phyloP scores from a whole-genome alignment of 2,888 invertebrate genomes.

The Drepanosiphum platanoidis region DNA sequence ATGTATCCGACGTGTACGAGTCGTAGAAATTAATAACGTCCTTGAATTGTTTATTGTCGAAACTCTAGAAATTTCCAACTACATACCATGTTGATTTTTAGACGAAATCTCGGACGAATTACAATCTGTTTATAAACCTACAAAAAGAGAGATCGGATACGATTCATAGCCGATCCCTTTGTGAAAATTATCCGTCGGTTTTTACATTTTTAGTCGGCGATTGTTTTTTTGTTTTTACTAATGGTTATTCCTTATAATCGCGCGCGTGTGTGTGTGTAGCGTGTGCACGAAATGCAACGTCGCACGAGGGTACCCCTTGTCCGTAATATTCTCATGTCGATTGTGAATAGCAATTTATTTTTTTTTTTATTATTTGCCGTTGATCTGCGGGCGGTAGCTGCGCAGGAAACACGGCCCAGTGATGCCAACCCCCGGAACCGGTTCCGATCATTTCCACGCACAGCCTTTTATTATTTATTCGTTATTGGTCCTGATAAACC shows the following conservation, averaged over 20 bases:
- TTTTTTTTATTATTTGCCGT: conserved; percentile 40
- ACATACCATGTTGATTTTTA: neutral
- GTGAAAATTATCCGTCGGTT: neutral
- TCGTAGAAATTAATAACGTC: neutral
- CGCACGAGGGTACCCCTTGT: conserved; percentile 22
- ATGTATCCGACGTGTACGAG: neutral
- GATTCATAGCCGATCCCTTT: no score
- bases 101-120: no score
- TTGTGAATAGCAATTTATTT: conserved; percentile 46
- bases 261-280: neutral
- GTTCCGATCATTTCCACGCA: conserved; percentile 24
- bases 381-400: neutral
- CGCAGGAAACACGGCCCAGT: conserved; percentile 50
- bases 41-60: neutral
- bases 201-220: neutral
- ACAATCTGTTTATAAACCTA: neutral
- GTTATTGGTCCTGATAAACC: neutral
- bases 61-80: neutral
- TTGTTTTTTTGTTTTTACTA: neutral
- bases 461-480: neutral
- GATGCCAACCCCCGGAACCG: conserved; percentile 59
- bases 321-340: conserved; percentile 11
- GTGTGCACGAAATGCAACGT: conserved; percentile 46
- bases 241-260: neutral
- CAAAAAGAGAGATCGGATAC: no score